These are phyloP conservation scores for Macheiramphus alcinus DNA, from an alignment of 2,113 vertebrate genomes.

Conservation along the genomic window DNA sequence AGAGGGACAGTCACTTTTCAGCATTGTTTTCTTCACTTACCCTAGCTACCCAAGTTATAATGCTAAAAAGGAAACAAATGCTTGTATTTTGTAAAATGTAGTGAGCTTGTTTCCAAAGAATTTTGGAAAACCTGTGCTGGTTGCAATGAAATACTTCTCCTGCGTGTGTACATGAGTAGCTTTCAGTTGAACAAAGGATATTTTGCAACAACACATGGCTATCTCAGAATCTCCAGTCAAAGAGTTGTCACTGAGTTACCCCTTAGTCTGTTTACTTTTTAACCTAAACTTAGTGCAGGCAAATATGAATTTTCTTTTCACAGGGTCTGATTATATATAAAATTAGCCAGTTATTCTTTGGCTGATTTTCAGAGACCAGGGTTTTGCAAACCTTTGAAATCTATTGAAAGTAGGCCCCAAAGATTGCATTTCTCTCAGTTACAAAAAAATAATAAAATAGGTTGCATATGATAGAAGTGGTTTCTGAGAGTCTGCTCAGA, in stretches of 20 bases:
- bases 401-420: not conserved
- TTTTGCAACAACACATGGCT: not conserved
- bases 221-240: not conserved
- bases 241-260: not conserved
- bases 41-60: not conserved
- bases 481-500: not conserved
- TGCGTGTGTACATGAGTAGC: rapidly evolving
- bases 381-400: not conserved
- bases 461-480: not conserved
- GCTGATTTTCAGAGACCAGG: not conserved
- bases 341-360: not conserved
- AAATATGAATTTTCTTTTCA: not conserved
- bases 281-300: not conserved
- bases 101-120: not conserved
- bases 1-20: not conserved
- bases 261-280: not conserved
- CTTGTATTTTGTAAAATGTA: not conserved
- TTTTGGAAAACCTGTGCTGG: not conserved
- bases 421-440: not conserved
- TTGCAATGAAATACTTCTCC: not conserved
- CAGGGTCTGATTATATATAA: not conserved
- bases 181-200: not conserved
- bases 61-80: not conserved
- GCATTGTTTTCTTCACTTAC: not conserved
- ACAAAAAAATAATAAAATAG: not conserved